Evolutionary conservation across 2,113 vertebrate species (phyloP), one percentile per base, ranked within the genome.

Genomic region (Poeciliopsis occidentalis): DNA sequence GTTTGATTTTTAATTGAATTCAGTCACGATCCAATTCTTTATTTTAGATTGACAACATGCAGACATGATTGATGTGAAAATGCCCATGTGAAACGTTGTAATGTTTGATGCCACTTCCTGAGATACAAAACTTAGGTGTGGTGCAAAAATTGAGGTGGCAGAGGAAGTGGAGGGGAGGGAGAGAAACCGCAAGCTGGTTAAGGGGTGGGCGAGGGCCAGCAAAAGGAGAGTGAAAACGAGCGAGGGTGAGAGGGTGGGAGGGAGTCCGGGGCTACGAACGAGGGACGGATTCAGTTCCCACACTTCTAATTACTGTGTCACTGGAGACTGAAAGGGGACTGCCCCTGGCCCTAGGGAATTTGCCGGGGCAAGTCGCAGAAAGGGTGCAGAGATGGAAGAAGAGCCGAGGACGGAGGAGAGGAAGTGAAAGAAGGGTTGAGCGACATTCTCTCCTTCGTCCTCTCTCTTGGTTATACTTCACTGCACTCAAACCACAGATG

Each of bases 221-320:
- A 81, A 90, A 79, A 90, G 87, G 80, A 85, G 84, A 83, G 79
- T 77, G 83, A 30, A 64, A 71, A 75, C 51, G 31, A 68, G 69
- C 70, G 64, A 62, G 69, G 70, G 79, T 41, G 86, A 85, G 88
- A 85, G 51, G 51, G 51, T 84, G 51, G 51, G 51, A 47, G 70
- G 80, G 87, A 76, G 88, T 76, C 84, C 74, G 80, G 80, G 90
- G 75, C 85, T 93, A 90, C 79, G 90, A 94, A 92, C 93, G 91
- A 93, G 93, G 90, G 86, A 92, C 78, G 84, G 83, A 92, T 93
- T 95, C 92, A 22, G 76, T 95, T 96, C 96, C 95, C 96, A 95
- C 95, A 95, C 95, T 95, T 92, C 64, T 93, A 91, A 94, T 95
- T 94, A 94, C 92, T 78, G 91, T 94, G 95, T 96, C 96, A 97